Evolutionary conservation across 2,888 invertebrate species (phyloP).

Genomic region (Mechanitis messenoides): DNA sequence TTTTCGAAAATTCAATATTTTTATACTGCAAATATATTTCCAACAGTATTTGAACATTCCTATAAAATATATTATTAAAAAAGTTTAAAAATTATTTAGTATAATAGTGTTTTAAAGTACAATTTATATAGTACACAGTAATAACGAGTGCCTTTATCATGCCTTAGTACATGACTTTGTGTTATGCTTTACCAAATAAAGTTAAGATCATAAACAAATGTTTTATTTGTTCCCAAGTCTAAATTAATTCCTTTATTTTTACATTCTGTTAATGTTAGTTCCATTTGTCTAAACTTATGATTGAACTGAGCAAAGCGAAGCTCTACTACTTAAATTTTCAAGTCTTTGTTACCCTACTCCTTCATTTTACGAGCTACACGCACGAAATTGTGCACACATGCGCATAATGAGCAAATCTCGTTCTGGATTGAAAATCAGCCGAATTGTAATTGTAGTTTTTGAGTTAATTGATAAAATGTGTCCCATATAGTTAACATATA

Average conservation of each 20-base stretch:
- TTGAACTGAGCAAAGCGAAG: too few relatives aligned
- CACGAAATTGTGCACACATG: too few relatives aligned
- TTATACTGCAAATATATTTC: slow-evolving; percentile 22
- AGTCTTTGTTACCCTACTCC: too few relatives aligned
- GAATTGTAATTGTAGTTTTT: too few relatives aligned
- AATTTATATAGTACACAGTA: slow-evolving; percentile 40
- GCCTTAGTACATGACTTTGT: slow-evolving; percentile 42
- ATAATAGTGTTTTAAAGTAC: slow-evolving; percentile 42
- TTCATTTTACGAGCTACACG: too few relatives aligned
- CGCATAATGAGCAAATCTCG: too few relatives aligned
- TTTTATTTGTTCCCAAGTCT: slow-evolving; percentile 11
- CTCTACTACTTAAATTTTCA: too few relatives aligned
- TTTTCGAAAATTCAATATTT: slow-evolving; percentile 29
- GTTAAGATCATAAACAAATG: slow-evolving; percentile 28
- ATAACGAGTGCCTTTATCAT: slow-evolving; percentile 55
- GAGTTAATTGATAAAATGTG: too few relatives aligned
- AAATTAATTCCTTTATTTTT: neutral
- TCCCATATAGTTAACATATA: too few relatives aligned
- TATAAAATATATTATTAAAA: slow-evolving; percentile 26
- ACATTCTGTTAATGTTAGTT: too few relatives aligned
- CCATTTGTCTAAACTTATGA: too few relatives aligned
- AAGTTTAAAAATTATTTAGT: slow-evolving; percentile 24
- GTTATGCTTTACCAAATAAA: slow-evolving; percentile 51
- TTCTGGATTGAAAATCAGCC: too few relatives aligned
- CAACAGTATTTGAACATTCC: slow-evolving; percentile 56